Conservation (phyloP, 2,797 vertebrate species). For the Adrianichthys oophorus region DNA sequence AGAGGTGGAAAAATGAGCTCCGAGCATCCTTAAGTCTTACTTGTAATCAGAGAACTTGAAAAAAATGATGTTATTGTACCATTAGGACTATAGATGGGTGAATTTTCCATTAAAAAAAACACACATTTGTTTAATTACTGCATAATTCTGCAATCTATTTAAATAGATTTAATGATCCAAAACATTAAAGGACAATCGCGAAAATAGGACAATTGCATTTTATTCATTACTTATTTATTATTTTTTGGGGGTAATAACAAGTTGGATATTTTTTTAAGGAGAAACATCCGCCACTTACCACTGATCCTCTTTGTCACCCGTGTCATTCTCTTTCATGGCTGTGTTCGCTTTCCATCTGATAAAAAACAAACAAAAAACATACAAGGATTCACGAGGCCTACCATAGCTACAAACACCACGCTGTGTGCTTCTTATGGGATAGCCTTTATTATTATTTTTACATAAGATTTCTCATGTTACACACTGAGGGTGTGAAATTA, state of each 20-base stretch:
- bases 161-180: background rate
- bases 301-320: slow-evolving; percentile 71
- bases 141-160: too few species aligned
- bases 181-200: background rate
- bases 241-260: background rate
- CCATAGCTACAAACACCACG: background rate
- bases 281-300: slow-evolving; percentile 63
- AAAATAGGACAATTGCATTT: background rate
- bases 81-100: background rate
- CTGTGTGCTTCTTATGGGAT: background rate
- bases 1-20: background rate
- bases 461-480: background rate
- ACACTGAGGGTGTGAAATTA: background rate
- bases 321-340: slow-evolving; percentile 89
- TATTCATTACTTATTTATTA: background rate
- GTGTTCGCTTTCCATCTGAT: slow-evolving; percentile 75
- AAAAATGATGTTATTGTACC: background rate
- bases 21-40: background rate
- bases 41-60: background rate
- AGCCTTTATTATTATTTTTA: background rate
- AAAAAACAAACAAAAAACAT: slow-evolving; percentile 1
- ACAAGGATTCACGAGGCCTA: background rate
- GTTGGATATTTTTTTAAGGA: background rate
- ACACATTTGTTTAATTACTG: too few species aligned
- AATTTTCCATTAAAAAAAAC: background rate